Percentiles rank a stretch among this genome's conserved stretches.
Evolutionary conservation across 2,797 vertebrate species (phyloP).

Genomic region (Ambastaia sidthimunki): DNA sequence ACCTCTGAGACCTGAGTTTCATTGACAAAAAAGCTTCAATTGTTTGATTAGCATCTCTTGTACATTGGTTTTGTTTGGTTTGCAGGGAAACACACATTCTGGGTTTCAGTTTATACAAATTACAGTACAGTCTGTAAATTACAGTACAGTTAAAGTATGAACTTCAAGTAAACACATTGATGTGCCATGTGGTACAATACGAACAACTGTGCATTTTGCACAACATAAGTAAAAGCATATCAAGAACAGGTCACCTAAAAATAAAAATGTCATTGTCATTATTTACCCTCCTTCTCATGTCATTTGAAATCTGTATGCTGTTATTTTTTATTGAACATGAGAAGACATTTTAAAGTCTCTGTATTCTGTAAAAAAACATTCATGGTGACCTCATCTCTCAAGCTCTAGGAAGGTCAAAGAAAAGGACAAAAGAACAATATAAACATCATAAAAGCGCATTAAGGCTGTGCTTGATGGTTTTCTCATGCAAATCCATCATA

Average conservation of each 20-base stretch:
- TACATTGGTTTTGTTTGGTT: background rate
- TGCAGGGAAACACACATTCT: background rate
- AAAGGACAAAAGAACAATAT: background rate
- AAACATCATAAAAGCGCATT: background rate
- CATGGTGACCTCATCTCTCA: background rate
- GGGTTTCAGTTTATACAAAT: background rate
- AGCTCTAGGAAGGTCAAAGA: background rate
- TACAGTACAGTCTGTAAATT: too few species aligned
- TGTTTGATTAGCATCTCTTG: background rate
- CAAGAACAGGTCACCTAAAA: background rate
- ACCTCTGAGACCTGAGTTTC: background rate
- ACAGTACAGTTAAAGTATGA: too few species aligned
- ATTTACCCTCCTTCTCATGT: background rate
- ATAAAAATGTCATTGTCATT: background rate
- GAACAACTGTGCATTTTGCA: background rate
- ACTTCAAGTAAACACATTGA: background rate
- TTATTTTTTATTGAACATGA: background rate
- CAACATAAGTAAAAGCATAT: slow-evolving; percentile 1
- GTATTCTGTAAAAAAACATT: background rate
- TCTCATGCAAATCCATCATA: background rate
- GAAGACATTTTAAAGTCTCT: background rate
- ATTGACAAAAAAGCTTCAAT: background rate
- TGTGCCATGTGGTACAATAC: background rate
- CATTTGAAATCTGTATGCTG: background rate
- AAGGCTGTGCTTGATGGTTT: background rate